phyloP scores from a whole-genome alignment of 2,888 invertebrate species.

The Eupelmus urozonus region DNA sequence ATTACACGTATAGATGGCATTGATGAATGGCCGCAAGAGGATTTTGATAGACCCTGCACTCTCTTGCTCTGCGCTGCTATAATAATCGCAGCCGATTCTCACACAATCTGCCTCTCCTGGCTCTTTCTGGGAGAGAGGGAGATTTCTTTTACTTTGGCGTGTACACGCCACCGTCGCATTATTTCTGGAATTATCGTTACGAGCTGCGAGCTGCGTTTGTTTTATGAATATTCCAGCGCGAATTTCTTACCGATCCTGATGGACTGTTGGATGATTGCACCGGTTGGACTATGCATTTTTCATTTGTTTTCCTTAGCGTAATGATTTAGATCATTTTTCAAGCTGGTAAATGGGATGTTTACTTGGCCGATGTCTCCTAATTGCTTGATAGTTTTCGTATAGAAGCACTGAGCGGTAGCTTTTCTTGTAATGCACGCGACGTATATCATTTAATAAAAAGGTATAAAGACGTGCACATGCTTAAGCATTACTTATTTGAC shows the following conservation, averaged over 20 bases:
- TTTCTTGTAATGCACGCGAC: too few relatives aligned
- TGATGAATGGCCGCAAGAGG: conserved; percentile 70
- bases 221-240: conserved; percentile 23
- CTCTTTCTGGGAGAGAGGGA: neutral
- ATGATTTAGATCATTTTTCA: too few relatives aligned
- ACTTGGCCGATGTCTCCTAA: too few relatives aligned
- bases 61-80: conserved; percentile 27
- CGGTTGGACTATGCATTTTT: too few relatives aligned
- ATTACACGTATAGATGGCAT: conserved; percentile 75
- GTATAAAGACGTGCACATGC: too few relatives aligned
- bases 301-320: too few relatives aligned
- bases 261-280: too few relatives aligned
- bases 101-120: conserved; percentile 14
- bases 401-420: too few relatives aligned
- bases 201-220: conserved; percentile 4
- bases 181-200: conserved; percentile 9
- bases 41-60: conserved; percentile 69
- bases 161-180: conserved; percentile 52
- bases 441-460: too few relatives aligned
- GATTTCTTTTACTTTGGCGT: conserved; percentile 7
- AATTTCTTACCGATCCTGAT: neutral
- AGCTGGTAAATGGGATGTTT: neutral
- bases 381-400: too few relatives aligned
- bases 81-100: conserved; percentile 47
- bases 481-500: too few relatives aligned